These are phyloP conservation scores for Morone saxatilis DNA, from an alignment of 2,113 vertebrate species.

Conservation along the genomic window DNA sequence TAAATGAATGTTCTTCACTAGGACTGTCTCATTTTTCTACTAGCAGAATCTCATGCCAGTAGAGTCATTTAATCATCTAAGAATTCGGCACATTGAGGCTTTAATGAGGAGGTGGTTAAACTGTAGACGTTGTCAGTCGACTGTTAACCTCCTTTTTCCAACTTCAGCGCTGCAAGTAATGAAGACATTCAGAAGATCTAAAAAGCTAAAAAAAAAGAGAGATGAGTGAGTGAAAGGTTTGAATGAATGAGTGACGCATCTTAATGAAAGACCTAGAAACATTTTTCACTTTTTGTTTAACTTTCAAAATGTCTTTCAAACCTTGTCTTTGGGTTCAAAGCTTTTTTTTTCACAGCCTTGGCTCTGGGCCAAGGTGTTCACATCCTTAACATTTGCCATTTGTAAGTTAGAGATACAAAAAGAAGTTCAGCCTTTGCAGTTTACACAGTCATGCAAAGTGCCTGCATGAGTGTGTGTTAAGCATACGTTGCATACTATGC, in stretches of 20 bases:
- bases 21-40: not conserved
- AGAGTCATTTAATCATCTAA: not conserved
- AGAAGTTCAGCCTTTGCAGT: not conserved
- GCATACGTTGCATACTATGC: not conserved
- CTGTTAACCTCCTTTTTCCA: not conserved
- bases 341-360: constrained; percentile 6
- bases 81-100: not conserved
- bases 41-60: not conserved
- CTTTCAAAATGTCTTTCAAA: not conserved
- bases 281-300: not conserved
- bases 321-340: not conserved
- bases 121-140: not conserved
- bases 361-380: not conserved
- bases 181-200: not conserved
- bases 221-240: not conserved
- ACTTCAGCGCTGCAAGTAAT: not conserved
- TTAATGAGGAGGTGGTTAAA: not conserved
- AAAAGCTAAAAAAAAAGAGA: not conserved
- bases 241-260: not conserved
- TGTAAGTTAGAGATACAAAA: not conserved
- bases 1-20: not conserved
- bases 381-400: not conserved
- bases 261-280: not conserved
- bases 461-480: not conserved
- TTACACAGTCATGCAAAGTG: constrained; percentile 7